A percentile compares a stretch with the other conserved stretches of the same genome.
phyloP scores from a whole-genome alignment of 2,797 vertebrate species.

The Scyliorhinus canicula region DNA sequence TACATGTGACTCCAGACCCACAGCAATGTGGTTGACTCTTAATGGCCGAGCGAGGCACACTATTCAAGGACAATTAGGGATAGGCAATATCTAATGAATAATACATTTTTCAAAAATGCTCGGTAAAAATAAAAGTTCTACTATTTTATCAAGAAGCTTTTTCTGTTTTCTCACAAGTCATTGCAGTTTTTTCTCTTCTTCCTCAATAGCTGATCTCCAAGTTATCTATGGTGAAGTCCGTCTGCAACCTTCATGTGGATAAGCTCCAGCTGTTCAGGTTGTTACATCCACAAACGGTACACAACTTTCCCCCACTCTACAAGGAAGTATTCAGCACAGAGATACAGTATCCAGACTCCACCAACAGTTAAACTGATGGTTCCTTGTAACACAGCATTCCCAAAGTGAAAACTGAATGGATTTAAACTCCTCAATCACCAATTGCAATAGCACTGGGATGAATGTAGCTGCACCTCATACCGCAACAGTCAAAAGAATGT shows the following conservation, averaged over 20 bases:
- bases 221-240: conserved; percentile 79
- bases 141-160: background rate
- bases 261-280: conserved; percentile 86
- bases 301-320: conserved; percentile 79
- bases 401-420: conserved; percentile 40
- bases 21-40: no score
- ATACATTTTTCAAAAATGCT: no score
- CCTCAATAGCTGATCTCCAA: conserved; percentile 75
- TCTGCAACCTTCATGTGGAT: conserved; percentile 84
- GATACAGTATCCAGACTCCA: conserved; percentile 74
- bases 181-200: background rate
- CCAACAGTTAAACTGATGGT: conserved; percentile 63
- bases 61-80: no score
- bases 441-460: conserved; percentile 55
- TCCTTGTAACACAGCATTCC: background rate
- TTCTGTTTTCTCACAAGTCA: background rate
- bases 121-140: background rate
- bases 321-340: conserved; percentile 82
- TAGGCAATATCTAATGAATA: no score
- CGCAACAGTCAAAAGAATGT: conserved; percentile 54
- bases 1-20: no score
- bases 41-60: no score
- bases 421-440: conserved; percentile 44
- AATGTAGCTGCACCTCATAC: conserved; percentile 48
- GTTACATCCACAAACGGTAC: conserved; percentile 76